phyloP scores from a whole-genome alignment of 2,888 invertebrate species.

The Zonitis immaculata region DNA sequence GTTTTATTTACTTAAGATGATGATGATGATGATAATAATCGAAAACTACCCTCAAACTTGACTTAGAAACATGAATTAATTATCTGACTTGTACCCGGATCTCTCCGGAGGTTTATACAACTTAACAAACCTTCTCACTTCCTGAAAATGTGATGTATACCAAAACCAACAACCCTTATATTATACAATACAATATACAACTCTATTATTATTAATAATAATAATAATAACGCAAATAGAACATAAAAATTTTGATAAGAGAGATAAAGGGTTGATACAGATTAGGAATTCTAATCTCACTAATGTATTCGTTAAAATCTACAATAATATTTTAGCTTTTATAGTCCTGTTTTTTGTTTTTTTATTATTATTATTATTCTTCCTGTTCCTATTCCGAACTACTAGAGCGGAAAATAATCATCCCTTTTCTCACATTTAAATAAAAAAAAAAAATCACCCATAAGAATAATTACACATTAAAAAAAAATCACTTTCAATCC shows the following conservation, averaged over 20 bases:
- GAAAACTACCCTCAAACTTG: conserved; percentile 24
- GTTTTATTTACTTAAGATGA: no score
- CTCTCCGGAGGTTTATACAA: conserved; percentile 30
- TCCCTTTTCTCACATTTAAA: neutral
- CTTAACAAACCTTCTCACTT: conserved; percentile 21
- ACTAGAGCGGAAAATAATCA: neutral
- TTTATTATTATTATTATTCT: neutral
- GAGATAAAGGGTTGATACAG: neutral
- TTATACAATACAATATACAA: no score
- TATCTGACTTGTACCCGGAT: conserved; percentile 33
- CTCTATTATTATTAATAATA: neutral
- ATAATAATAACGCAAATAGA: no score
- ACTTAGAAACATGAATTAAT: conserved; percentile 40
- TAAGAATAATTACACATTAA: neutral
- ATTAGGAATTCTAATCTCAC: neutral
- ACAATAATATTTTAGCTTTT: neutral
- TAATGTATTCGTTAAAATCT: neutral
- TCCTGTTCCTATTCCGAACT: neutral
- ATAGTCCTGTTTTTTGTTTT: neutral
- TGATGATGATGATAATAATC: no score
- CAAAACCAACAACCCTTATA: conserved; percentile 4
- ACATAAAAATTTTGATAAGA: no score
- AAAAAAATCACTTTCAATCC: neutral
- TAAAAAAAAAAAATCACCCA: neutral
- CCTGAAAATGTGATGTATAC: conserved; percentile 17